A percentile compares a stretch with the other conserved stretches of the same genome.
Conservation (phyloP, 2,797 vertebrate genomes). For the Neosilurus mollespiculum region DNA sequence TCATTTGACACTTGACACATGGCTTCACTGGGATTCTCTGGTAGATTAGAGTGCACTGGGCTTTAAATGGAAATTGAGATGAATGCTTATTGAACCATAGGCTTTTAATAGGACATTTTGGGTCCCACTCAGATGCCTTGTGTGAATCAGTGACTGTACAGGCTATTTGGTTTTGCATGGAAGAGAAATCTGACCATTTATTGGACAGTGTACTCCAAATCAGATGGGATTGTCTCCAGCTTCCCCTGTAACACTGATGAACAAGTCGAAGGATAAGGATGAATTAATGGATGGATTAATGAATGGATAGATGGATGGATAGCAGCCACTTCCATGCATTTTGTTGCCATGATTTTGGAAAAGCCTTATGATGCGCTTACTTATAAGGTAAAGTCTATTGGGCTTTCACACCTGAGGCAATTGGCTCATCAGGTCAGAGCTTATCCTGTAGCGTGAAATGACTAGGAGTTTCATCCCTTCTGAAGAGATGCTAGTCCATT, state of each 20-base stretch:
- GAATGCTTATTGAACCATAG: neutral
- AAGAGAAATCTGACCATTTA: neutral
- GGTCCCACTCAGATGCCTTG: neutral
- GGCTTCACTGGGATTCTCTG: neutral
- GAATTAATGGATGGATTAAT: too few relatives aligned
- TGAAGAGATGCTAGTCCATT: too few relatives aligned
- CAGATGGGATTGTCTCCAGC: too few relatives aligned
- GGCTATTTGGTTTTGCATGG: neutral
- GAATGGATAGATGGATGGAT: neutral
- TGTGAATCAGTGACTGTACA: neutral
- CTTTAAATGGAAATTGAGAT: neutral
- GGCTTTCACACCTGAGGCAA: too few relatives aligned
- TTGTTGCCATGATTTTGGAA: neutral
- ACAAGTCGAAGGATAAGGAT: too few relatives aligned
- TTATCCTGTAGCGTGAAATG: too few relatives aligned
- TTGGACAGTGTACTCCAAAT: neutral
- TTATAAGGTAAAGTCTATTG: too few relatives aligned
- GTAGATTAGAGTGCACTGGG: neutral
- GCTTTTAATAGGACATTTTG: neutral
- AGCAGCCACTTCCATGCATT: neutral
- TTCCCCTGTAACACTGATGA: too few relatives aligned
- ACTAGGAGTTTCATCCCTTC: too few relatives aligned
- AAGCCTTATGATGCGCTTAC: neutral
- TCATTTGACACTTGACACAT: too few relatives aligned
- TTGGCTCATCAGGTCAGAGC: too few relatives aligned